Evolutionary conservation across 1,140 invertebrate genomes (phyloP).

Genomic region (Drosophila quadrilineata): DNA sequence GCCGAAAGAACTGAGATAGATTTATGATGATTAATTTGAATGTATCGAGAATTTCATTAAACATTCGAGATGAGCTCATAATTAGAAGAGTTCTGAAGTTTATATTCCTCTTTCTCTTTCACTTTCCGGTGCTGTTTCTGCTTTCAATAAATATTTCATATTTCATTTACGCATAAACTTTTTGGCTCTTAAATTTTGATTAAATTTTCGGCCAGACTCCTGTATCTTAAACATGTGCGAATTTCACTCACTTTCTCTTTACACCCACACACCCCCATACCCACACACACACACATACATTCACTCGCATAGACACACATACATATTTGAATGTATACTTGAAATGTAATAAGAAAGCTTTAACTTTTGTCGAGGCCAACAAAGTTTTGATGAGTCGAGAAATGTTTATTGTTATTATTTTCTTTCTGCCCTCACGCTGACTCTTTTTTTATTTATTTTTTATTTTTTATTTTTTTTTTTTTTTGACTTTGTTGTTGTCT

Average conservation of each 20-base stretch:
- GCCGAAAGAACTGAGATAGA: too few species aligned
- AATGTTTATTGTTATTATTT: slow-evolving; percentile 12
- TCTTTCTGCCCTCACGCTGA: too few species aligned
- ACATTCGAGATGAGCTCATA: too few species aligned
- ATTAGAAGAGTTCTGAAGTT: too few species aligned
- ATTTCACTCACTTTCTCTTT: not conserved
- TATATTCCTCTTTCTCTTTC: too few species aligned
- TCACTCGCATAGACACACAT: not conserved
- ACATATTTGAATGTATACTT: not conserved
- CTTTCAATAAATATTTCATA: not conserved
- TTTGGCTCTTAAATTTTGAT: not conserved
- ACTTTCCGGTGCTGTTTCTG: too few species aligned
- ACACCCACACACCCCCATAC: not conserved
- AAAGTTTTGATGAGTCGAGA: slow-evolving; percentile 11
- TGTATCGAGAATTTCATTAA: too few species aligned
- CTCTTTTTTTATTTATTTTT: slow-evolving; percentile 2
- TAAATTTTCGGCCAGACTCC: not conserved
- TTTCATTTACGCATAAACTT: not conserved
- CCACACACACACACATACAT: not conserved
- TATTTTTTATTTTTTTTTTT: slow-evolving; percentile 16
- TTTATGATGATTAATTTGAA: too few species aligned
- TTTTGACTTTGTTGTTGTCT: slow-evolving; percentile 18
- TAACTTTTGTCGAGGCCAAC: slow-evolving; percentile 7
- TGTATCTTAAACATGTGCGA: too few species aligned
- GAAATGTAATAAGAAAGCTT: not conserved